Conservation (phyloP, 2,113 vertebrate genomes). For the Zosterops borbonicus region DNA sequence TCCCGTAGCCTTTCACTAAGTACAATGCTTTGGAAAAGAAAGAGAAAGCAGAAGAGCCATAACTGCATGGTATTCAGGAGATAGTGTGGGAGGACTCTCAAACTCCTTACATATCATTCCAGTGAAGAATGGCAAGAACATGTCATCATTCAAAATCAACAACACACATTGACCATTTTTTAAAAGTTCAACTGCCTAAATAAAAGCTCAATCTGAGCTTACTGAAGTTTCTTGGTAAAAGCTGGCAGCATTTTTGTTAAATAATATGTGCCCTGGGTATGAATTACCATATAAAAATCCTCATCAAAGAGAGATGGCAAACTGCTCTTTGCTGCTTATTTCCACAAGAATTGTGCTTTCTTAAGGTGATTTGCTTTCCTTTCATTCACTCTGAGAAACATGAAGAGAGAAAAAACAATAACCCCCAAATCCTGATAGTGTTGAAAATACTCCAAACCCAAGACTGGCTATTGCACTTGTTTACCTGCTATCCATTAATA, state of each 20-base stretch:
- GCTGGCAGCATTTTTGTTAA: background rate
- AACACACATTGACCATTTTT: background rate
- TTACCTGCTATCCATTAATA: constrained; percentile 49
- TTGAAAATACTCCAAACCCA: constrained; percentile 3
- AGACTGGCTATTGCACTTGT: constrained; percentile 27
- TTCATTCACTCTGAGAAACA: background rate
- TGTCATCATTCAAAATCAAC: background rate
- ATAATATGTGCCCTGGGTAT: background rate
- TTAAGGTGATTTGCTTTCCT: background rate
- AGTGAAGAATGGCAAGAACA: background rate
- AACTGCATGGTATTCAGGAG: background rate
- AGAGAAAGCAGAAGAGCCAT: background rate
- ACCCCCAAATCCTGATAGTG: background rate
- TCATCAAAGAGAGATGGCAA: background rate
- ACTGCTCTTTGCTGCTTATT: background rate
- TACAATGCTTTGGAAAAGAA: background rate
- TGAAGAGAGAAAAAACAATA: background rate
- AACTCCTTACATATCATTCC: background rate
- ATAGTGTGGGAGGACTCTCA: background rate
- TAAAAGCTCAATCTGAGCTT: background rate
- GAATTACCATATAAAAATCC: background rate
- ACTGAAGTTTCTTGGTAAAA: background rate
- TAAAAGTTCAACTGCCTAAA: background rate
- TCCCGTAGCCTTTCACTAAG: background rate
- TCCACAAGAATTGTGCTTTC: background rate